Evolutionary conservation across 2,113 vertebrate genomes (phyloP).

Genomic region (Mungos mungo): DNA sequence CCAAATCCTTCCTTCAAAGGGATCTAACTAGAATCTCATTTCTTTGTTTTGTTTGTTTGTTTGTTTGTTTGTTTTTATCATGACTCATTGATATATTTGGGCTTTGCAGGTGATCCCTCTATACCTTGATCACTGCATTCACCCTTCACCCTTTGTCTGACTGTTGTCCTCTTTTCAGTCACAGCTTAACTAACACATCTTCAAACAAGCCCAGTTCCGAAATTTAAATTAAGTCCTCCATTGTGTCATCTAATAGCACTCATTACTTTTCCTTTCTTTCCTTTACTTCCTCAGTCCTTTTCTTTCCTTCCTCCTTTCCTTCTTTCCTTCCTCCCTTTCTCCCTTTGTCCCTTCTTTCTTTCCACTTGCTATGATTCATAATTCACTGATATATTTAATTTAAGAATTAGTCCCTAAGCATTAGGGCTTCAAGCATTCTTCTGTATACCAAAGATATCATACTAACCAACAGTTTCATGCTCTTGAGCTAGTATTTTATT

Average conservation of each 20-base stretch:
- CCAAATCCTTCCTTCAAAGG: background rate
- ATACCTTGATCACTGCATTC: background rate
- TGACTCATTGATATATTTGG: background rate
- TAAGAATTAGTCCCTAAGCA: background rate
- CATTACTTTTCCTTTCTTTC: background rate
- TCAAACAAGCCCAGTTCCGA: background rate
- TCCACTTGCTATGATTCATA: background rate
- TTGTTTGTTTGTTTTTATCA: too few species aligned
- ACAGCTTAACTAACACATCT: background rate
- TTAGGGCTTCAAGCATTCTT: background rate
- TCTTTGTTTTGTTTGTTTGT: background rate
- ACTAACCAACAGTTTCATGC: background rate
- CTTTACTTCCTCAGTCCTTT: background rate
- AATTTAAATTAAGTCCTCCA: background rate
- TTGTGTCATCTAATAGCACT: background rate
- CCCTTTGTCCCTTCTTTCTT: background rate
- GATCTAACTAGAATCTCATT: background rate
- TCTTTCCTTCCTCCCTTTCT: background rate
- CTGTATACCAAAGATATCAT: background rate
- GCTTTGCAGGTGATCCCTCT: background rate
- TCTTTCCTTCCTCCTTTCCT: background rate
- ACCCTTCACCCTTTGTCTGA: background rate
- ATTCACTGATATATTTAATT: constrained; percentile 36
- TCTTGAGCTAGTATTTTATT: background rate
- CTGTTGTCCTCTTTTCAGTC: background rate